Evolutionary conservation across 2,888 invertebrate genomes (phyloP).

Genomic region (Drosophila affinis): DNA sequence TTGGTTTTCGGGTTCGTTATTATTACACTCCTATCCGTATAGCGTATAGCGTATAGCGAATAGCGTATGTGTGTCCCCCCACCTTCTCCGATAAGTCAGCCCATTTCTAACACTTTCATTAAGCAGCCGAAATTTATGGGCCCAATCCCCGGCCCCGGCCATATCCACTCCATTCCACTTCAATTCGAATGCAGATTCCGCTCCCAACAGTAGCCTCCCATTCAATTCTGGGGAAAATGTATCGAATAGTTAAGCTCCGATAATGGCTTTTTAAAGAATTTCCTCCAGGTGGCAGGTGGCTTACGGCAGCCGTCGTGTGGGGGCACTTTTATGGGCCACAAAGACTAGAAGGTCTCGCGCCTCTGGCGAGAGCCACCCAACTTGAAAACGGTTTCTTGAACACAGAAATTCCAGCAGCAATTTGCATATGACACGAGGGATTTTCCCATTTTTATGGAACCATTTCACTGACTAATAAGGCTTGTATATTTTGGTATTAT

Average conservation of each 20-base stretch:
- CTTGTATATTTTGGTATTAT: conserved; percentile 44
- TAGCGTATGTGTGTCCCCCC: background rate
- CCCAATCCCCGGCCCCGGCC: conserved; percentile 32
- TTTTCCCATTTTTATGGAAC: conserved; percentile 23
- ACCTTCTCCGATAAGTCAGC: conserved; percentile 28
- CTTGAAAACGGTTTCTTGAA: conserved; percentile 54
- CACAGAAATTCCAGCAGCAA: conserved; percentile 36
- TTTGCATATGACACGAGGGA: conserved; percentile 55
- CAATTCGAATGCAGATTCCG: conserved; percentile 53
- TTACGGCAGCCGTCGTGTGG: conserved; percentile 63
- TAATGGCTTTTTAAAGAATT: conserved; percentile 77
- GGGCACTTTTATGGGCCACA: conserved; percentile 42
- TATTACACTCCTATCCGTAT: background rate
- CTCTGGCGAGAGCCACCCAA: conserved; percentile 57
- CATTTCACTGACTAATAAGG: conserved; percentile 38
- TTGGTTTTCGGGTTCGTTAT: conserved; percentile 24
- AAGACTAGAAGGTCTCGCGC: conserved; percentile 6
- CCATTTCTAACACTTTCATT: conserved; percentile 70
- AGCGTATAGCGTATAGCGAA: too few species aligned
- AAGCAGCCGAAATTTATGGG: conserved; percentile 67
- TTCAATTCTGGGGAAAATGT: conserved; percentile 50
- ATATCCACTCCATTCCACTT: conserved; percentile 49
- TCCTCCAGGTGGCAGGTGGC: conserved; percentile 31
- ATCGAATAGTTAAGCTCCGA: conserved; percentile 67
- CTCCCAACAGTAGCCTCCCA: conserved; percentile 61